Conservation (phyloP, 2,888 invertebrate genomes). For the Hyalella azteca region DNA sequence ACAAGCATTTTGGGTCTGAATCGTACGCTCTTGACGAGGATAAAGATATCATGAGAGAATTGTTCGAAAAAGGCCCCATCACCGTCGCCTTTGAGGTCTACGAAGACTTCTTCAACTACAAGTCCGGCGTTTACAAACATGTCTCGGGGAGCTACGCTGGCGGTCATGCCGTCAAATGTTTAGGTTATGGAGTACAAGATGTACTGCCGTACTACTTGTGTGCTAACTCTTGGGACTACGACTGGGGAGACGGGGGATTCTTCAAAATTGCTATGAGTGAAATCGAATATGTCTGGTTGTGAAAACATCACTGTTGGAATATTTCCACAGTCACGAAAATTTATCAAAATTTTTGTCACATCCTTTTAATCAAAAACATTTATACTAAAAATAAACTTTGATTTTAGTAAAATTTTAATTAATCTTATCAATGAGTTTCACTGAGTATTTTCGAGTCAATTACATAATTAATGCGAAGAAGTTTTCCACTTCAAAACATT, state of each 20-base stretch:
- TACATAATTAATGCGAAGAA: too few species aligned
- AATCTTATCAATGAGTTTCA: too few species aligned
- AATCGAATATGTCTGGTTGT: background rate
- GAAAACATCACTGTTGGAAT: too few species aligned
- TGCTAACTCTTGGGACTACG: slow-evolving; percentile 68
- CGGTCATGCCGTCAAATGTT: slow-evolving; percentile 39
- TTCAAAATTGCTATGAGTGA: slow-evolving; percentile 67
- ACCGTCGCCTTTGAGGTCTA: background rate
- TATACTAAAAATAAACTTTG: too few species aligned
- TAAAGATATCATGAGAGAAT: background rate
- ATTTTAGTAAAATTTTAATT: too few species aligned
- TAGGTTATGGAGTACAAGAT: slow-evolving; percentile 58
- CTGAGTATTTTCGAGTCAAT: too few species aligned
- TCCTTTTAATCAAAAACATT: too few species aligned
- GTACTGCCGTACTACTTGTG: slow-evolving; percentile 67
- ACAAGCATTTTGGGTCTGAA: slow-evolving; percentile 70
- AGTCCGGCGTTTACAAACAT: slow-evolving; percentile 35
- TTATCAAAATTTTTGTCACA: too few species aligned
- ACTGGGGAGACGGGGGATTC: slow-evolving; percentile 67
- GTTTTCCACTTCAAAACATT: too few species aligned
- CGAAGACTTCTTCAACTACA: slow-evolving; percentile 5
- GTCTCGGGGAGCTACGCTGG: background rate
- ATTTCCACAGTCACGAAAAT: too few species aligned
- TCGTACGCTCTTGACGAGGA: background rate
- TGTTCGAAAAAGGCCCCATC: background rate